Base-by-base conservation (phyloP, 2,113 vertebrate genomes). In the Alces alces region DNA sequence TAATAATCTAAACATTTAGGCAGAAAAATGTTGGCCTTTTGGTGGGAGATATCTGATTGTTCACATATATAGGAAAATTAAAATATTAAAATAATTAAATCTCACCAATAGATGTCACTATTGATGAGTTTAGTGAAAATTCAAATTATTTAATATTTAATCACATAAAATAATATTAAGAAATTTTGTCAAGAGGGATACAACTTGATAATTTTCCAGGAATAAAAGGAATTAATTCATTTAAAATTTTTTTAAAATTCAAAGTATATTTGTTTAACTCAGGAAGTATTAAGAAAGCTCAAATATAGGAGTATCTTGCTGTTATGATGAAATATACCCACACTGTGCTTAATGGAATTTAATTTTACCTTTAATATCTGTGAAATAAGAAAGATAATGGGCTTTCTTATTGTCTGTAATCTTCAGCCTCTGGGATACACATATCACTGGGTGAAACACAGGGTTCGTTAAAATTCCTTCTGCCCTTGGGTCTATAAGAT, bases 111-210 rank as follows among this genome's bases (percentile, higher is more conserved):
- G 89, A 36, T 97, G 91, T 96, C 97, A 92, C 79, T 97, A 70
- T 86, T 97, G 66, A 47, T 95, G 85, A 92, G 54, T 92, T 54
- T 70, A 93, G 50, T 14, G 17, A 25, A 70, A 95, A 79, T 82
- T 91, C 39, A 55, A 95, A 88, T 55, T 91, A 97, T 87, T 98
- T 98, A 89, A 39, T 84, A 97, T 95, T 94, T 96, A 97, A 92
- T 73, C 33, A 95, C 6, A 11, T 61, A 61, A 95, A 91, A 55
- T 82, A 80, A 52, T 70, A 33, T 86, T 83, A 45, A 58, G 9
- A 91, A 94, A 28, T 7, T 7, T 2, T 83, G 28, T 79, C 7
- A 66, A 87, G 27, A 30, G 3, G 3, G 60, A 86, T 58, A 54
- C 1, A 82, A 73, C 60, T 64, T 66, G 52, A 83, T 54, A 30